These are phyloP conservation scores for Crotophaga sulcirostris DNA, from an alignment of 2,113 vertebrate species.

Conservation along the genomic window DNA sequence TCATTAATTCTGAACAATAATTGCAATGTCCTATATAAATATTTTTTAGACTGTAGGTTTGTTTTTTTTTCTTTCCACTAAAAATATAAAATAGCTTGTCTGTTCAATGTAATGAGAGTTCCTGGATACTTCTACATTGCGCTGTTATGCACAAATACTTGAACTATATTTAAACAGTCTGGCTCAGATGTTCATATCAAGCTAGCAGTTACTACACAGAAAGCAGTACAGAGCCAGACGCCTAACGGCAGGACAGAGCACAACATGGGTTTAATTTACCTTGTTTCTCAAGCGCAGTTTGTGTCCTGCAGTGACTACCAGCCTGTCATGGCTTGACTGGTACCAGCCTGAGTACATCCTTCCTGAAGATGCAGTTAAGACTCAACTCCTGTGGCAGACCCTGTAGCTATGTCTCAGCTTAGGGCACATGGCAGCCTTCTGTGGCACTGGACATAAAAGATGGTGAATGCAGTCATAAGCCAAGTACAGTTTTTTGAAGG, in stretches of 20 bases:
- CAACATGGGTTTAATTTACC: background rate
- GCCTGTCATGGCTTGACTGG: background rate
- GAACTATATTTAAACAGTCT: slow-evolving; percentile 28
- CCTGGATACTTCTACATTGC: background rate
- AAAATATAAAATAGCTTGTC: slow-evolving; percentile 38
- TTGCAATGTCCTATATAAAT: slow-evolving; percentile 70
- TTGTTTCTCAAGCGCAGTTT: background rate
- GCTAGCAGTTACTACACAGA: background rate
- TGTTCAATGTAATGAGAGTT: slow-evolving; percentile 30
- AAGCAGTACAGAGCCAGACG: background rate
- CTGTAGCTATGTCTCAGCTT: background rate
- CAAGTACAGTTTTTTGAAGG: background rate
- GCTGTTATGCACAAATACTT: slow-evolving; percentile 3
- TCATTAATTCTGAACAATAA: slow-evolving; percentile 73
- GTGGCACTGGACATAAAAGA: background rate
- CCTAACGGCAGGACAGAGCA: background rate
- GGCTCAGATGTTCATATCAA: background rate
- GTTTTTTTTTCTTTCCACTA: slow-evolving; percentile 7
- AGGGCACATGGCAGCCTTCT: background rate
- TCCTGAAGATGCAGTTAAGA: background rate
- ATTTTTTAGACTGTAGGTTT: slow-evolving; percentile 26
- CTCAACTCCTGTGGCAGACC: background rate
- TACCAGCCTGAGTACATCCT: background rate
- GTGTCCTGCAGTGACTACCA: background rate
- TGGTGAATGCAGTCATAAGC: background rate